Evolutionary conservation across 2,888 invertebrate genomes (phyloP), one percentile per base, ranked within the genome.

Genomic region (Perithous albicinctus): DNA sequence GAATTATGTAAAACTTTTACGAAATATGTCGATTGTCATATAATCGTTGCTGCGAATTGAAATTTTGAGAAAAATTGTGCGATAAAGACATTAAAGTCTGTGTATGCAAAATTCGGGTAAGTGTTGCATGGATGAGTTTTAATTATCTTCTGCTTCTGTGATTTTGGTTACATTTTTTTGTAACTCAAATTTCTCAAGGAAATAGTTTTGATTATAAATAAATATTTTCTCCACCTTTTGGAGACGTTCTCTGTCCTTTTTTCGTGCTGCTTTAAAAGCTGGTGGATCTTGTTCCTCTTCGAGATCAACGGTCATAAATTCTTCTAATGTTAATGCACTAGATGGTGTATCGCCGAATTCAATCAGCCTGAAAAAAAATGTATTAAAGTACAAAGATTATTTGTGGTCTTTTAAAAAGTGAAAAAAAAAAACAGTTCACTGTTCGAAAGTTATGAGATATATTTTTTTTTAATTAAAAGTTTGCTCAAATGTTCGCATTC

Each of bases 281-380:
- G 99, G 99, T 7, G 99, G 98, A 93, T 99, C 99, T 92, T 98
- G 98, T 89, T 98, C 98, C 87, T 98, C 98, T 91, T 99, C 99
- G 86, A 99, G 93, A 91, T 99, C 99, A 0, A 99, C 97, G 0
- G 96, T 97, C 96, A 98, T 97, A 91, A 99, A 99, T 93, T 99
- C 99, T 87, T 99, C 99, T 29, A 99, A 94, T 0, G 99, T 99
- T 70, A 99, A 93, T 7, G 97, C 96, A 89, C 99, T 98, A 10
- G 99, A 98, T 0, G 99, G 98, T 0, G 99, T 99, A 87, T 98
- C 98, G 0, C 98, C 98, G 92, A 99, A 99, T 93, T 99, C 99
- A 32, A 97, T 95, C 46, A 99, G 94, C 79, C 97, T 95, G 78
- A 2, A 78, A 69, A 73, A 76, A 67, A 15, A 38, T 43, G 1